Evolutionary conservation across 2,797 vertebrate genomes (phyloP).

Genomic region (Melopsittacus undulatus): DNA sequence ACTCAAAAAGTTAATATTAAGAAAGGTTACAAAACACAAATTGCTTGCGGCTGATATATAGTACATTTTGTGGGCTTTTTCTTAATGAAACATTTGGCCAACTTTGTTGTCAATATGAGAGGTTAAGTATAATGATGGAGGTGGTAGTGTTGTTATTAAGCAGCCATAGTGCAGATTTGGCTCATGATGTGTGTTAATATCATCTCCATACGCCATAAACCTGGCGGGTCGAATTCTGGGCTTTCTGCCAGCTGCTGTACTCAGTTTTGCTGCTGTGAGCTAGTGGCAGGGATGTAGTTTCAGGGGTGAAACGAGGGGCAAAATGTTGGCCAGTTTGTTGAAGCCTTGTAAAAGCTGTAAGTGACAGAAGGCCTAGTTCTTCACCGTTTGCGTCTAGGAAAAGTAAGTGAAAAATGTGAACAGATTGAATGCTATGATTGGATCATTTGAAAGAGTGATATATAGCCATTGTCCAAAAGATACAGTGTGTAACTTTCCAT

Average conservation of each 20-base stretch:
- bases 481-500: not conserved
- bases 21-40: not conserved
- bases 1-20: not conserved
- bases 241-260: slow-evolving; percentile 48
- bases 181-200: slow-evolving; percentile 43
- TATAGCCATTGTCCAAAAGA: not conserved
- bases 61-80: not conserved
- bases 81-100: not conserved
- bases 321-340: not conserved
- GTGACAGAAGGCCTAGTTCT: slow-evolving; percentile 11
- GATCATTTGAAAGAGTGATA: not conserved
- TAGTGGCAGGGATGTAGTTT: not conserved
- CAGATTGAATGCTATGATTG: not conserved
- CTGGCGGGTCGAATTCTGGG: slow-evolving; percentile 33
- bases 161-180: not conserved
- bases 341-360: slow-evolving; percentile 10
- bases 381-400: not conserved
- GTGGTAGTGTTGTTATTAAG: slow-evolving; percentile 27
- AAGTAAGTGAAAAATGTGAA: slow-evolving; percentile 25
- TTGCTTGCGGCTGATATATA: not conserved
- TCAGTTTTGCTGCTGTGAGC: not conserved
- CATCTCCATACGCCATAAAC: not conserved
- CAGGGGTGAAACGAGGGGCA: slow-evolving; percentile 2
- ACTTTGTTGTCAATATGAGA: slow-evolving; percentile 10
- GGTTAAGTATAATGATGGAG: not conserved